phyloP scores from a whole-genome alignment of 2,113 vertebrate species.

The Tapirus terrestris region DNA sequence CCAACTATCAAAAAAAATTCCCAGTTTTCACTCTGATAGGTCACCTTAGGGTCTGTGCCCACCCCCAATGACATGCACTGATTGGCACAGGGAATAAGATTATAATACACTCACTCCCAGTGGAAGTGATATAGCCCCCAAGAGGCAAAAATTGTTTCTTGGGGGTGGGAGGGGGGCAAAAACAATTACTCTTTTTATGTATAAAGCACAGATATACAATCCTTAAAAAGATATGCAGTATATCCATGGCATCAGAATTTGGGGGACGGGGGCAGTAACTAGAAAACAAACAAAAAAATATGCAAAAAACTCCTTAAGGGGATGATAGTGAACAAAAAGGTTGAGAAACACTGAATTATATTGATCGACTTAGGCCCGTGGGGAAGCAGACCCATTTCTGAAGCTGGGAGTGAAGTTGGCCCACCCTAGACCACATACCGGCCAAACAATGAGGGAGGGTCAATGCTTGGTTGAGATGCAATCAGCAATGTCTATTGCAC shows the following conservation, averaged over 20 bases:
- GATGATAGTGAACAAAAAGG: not conserved
- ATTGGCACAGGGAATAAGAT: not conserved
- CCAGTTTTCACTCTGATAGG: not conserved
- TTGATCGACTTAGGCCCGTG: not conserved
- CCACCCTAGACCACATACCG: not conserved
- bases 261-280: not conserved
- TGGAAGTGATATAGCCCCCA: not conserved
- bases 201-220: not conserved
- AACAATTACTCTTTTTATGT: not conserved
- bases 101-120: not conserved
- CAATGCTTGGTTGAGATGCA: not conserved
- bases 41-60: not conserved
- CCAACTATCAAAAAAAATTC: not conserved
- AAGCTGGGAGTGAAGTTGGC: not conserved
- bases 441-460: not conserved
- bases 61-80: not conserved
- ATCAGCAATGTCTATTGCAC: too few relatives aligned
- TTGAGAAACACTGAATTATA: not conserved
- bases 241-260: not conserved
- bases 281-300: not conserved
- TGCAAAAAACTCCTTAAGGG: not conserved
- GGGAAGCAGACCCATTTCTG: not conserved
- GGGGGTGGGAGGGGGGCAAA: rapidly evolving
- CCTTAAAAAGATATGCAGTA: not conserved
- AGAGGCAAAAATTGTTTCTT: not conserved